Evolutionary conservation across 2,113 vertebrate genomes (phyloP).

Genomic region (Myiagra hebetior): DNA sequence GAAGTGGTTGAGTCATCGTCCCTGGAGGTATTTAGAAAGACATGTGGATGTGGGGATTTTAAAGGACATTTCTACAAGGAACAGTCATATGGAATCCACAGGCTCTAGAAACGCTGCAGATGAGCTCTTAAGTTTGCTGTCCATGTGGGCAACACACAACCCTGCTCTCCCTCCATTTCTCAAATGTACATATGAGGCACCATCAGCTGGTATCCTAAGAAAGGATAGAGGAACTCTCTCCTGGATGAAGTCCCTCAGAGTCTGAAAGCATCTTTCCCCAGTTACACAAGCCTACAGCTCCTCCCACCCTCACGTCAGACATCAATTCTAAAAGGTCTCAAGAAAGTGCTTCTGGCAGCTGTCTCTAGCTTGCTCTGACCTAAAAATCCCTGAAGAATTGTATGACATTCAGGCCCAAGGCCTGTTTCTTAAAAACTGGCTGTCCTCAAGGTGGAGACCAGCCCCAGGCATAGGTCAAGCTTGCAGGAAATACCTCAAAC

Average conservation of each 20-base stretch:
- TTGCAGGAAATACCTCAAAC: not conserved
- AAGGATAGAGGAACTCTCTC: not conserved
- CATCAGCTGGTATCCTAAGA: not conserved
- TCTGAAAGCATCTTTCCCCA: not conserved
- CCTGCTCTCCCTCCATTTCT: not conserved
- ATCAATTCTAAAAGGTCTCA: not conserved
- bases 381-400: not conserved
- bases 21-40: not conserved
- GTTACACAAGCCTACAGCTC: not conserved
- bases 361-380: not conserved
- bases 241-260: not conserved
- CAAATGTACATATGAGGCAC: rapidly evolving
- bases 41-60: not conserved
- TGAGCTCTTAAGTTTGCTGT: not conserved
- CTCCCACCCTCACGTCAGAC: not conserved
- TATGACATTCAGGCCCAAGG: not conserved
- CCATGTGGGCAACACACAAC: not conserved
- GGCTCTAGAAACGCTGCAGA: not conserved
- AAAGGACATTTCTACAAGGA: not conserved
- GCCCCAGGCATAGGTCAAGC: not conserved
- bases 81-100: not conserved
- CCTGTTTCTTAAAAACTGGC: not conserved
- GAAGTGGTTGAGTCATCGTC: not conserved
- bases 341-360: not conserved
- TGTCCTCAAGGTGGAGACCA: not conserved